Conservation (phyloP, 1,140 invertebrate species). For the Phenacoccus solenopsis region DNA sequence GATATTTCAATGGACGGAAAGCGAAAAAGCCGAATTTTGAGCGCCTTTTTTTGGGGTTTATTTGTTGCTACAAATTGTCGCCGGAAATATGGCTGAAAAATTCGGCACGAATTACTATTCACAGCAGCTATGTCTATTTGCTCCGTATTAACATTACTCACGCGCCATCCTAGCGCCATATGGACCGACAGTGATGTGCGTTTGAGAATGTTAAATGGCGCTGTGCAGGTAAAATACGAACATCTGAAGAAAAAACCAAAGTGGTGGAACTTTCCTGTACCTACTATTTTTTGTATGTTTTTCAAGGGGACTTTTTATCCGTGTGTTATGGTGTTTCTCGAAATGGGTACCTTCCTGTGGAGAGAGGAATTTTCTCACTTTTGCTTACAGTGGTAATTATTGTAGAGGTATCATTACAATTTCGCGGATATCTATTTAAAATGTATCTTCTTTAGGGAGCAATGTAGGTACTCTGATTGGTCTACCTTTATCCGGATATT, state of each 20-base stretch:
- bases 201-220: conserved; percentile 65
- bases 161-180: conserved; percentile 45
- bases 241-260: too few species aligned
- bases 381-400: conserved; percentile 22
- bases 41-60: conserved; percentile 60
- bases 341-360: conserved; percentile 26
- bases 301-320: conserved; percentile 67
- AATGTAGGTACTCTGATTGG: conserved; percentile 59
- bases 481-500: conserved; percentile 47
- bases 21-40: conserved; percentile 43
- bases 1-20: conserved; percentile 38
- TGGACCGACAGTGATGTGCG: conserved; percentile 56
- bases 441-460: conserved; percentile 5
- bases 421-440: too few species aligned
- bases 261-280: too few species aligned
- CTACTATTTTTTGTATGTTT: background rate
- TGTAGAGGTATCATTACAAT: background rate
- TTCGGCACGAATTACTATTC: conserved; percentile 48
- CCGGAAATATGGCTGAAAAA: conserved; percentile 47
- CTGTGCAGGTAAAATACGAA: conserved; percentile 40
- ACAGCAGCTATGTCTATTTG: conserved; percentile 39
- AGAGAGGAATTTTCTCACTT: conserved; percentile 30
- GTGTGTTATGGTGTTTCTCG: conserved; percentile 59
- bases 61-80: conserved; percentile 45
- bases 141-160: conserved; percentile 38